These are phyloP conservation scores for Araneus ventricosus DNA, from an alignment of 1,140 invertebrate genomes.

Conservation along the genomic window DNA sequence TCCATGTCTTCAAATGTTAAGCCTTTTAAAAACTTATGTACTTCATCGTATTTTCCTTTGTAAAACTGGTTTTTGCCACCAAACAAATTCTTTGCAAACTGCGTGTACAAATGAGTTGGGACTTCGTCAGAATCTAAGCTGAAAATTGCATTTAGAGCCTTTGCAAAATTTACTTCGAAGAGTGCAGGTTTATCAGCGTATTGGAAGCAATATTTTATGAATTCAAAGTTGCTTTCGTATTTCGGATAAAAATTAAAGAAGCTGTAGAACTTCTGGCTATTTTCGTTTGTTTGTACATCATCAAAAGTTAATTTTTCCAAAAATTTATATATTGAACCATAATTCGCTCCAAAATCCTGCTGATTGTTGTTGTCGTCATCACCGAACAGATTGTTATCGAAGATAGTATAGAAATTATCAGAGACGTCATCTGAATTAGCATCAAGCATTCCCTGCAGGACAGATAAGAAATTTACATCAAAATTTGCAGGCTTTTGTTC, in stretches of 20 bases:
- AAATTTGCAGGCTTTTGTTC: neutral
- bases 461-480: neutral
- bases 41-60: neutral
- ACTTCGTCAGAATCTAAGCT: neutral
- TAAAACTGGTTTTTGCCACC: neutral
- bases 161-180: neutral
- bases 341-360: neutral
- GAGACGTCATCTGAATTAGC: neutral
- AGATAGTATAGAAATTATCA: neutral
- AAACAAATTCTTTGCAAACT: constrained; percentile 23
- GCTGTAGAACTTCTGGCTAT: neutral
- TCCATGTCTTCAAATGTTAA: neutral
- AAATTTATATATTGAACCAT: neutral
- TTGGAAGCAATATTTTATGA: neutral
- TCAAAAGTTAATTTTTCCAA: neutral
- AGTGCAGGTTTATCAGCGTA: neutral
- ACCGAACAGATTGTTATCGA: neutral
- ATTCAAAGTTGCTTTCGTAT: neutral
- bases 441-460: neutral
- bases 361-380: neutral
- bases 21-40: neutral
- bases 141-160: neutral
- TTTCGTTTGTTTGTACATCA: neutral
- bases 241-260: neutral
- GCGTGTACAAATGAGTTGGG: neutral